Percentiles rank a stretch among this genome's conserved stretches.
phyloP scores from a whole-genome alignment of 2,888 invertebrate genomes.

The Eupithecia tripunctaria region DNA sequence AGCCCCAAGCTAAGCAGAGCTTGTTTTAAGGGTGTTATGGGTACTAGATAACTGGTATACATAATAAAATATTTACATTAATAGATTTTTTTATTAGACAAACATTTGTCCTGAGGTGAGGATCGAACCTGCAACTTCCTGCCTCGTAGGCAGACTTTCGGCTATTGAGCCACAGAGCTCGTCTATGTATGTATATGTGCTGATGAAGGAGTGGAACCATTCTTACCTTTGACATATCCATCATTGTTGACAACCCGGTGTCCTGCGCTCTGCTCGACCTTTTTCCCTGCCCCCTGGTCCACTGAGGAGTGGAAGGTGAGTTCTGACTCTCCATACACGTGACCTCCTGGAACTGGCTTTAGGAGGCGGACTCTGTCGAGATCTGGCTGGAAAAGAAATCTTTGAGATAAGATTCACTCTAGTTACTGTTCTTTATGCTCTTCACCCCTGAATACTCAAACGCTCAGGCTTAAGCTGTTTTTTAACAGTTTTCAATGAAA shows the following conservation, averaged over 20 bases:
- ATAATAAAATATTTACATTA: too few relatives aligned
- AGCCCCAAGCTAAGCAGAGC: too few relatives aligned
- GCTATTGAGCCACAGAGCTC: too few relatives aligned
- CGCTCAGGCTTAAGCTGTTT: too few relatives aligned
- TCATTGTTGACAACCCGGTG: slow-evolving; percentile 7
- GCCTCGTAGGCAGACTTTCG: too few relatives aligned
- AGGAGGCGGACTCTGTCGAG: neutral
- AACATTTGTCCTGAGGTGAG: too few relatives aligned
- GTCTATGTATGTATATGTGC: neutral
- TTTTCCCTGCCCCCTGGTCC: slow-evolving; percentile 1
- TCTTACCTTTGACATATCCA: slow-evolving; percentile 4
- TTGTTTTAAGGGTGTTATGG: too few relatives aligned
- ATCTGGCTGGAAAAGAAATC: neutral
- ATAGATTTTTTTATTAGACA: too few relatives aligned
- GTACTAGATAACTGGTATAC: too few relatives aligned
- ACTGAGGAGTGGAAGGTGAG: slow-evolving; percentile 83
- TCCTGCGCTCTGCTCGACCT: slow-evolving; percentile 3
- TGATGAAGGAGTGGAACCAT: neutral
- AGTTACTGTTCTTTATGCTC: neutral
- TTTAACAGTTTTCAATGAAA: too few relatives aligned
- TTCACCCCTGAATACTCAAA: too few relatives aligned
- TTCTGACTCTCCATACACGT: slow-evolving; percentile 81
- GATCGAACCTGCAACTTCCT: too few relatives aligned
- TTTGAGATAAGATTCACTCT: neutral
- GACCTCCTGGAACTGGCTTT: slow-evolving; percentile 7